Percentiles rank a stretch among this genome's conserved stretches.
These are phyloP conservation scores for Antennarius maculatus DNA, from an alignment of 2,797 vertebrate genomes.

Conservation along the genomic window DNA sequence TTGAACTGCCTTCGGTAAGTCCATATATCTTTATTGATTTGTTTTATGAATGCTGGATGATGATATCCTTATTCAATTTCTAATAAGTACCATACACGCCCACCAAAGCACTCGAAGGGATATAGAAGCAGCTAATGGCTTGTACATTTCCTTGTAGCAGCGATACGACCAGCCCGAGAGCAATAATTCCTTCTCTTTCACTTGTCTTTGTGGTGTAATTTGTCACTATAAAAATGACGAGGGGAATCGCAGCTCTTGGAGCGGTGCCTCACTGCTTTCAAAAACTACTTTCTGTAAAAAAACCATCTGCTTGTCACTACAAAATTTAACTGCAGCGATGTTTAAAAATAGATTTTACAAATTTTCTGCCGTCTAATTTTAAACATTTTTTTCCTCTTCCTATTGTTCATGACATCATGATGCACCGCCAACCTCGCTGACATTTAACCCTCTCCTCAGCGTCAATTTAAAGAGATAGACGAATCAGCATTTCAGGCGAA, in stretches of 20 bases:
- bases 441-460: conserved; percentile 76
- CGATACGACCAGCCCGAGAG: conserved; percentile 69
- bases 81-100: conserved; percentile 74
- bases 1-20: conserved; percentile 79
- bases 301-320: conserved; percentile 62
- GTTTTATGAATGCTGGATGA: conserved; percentile 75
- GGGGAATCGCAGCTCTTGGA: conserved; percentile 75
- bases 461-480: conserved; percentile 70
- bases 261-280: conserved; percentile 67
- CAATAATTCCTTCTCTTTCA: conserved; percentile 77
- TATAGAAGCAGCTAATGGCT: conserved; percentile 50
- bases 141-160: conserved; percentile 64
- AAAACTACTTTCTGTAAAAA: conserved; percentile 64
- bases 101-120: conserved; percentile 50
- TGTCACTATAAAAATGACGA: conserved; percentile 79
- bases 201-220: conserved; percentile 79
- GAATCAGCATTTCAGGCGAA: conserved; percentile 89
- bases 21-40: conserved; percentile 80
- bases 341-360: conserved; percentile 27
- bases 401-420: conserved; percentile 1
- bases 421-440: conserved; percentile 43
- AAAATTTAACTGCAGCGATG: conserved; percentile 32
- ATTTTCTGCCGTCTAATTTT: neutral
- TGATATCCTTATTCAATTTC: conserved; percentile 79
- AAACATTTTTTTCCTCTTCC: conserved; percentile 28